phyloP scores from a whole-genome alignment of 2,797 vertebrate genomes.

The Tarsius wallacei region DNA sequence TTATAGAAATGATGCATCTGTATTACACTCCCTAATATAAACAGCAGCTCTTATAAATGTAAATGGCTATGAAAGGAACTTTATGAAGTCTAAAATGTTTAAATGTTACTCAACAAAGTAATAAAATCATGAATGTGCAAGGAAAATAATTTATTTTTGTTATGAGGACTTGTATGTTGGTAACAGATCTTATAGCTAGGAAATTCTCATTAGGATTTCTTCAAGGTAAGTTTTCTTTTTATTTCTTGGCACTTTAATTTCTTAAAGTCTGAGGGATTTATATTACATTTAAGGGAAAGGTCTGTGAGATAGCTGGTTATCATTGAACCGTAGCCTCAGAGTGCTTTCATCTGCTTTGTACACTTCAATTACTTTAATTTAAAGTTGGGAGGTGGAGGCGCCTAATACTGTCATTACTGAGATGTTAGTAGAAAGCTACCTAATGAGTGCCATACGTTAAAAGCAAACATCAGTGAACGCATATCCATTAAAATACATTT shows the following conservation, averaged over 20 bases:
- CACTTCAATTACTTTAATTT: conserved; percentile 53
- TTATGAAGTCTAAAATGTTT: conserved; percentile 59
- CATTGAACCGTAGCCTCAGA: neutral
- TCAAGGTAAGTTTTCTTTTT: neutral
- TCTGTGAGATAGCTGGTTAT: conserved; percentile 35
- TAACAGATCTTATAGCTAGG: neutral
- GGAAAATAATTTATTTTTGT: conserved; percentile 41
- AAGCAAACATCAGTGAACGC: conserved; percentile 53
- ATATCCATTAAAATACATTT: neutral
- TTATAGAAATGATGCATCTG: neutral
- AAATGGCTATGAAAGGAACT: neutral
- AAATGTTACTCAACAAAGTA: neutral
- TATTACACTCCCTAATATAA: neutral
- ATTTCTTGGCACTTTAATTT: conserved; percentile 16
- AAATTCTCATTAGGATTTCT: conserved; percentile 8
- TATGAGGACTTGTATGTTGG: neutral
- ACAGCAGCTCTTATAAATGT: neutral
- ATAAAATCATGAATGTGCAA: neutral
- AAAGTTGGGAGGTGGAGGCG: neutral
- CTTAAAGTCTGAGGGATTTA: neutral
- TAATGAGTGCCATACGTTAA: neutral
- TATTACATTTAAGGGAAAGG: conserved; percentile 3
- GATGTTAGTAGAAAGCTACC: neutral
- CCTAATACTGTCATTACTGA: conserved; percentile 27
- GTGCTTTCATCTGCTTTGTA: neutral